Evolutionary conservation across 2,888 invertebrate genomes (phyloP).

Genomic region (Eilema griseolum): DNA sequence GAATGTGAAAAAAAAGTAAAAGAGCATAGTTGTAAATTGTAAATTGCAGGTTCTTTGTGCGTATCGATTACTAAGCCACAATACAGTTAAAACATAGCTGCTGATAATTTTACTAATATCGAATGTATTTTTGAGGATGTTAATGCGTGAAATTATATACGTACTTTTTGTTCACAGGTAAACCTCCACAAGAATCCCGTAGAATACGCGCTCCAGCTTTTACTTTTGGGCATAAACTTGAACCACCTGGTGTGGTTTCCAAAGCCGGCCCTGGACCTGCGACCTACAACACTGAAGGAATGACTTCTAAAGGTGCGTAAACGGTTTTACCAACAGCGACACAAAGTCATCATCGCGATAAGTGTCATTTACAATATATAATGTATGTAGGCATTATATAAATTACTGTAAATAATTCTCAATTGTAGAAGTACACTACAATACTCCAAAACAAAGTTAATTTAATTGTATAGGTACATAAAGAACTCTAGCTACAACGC

Average conservation of each 20-base stretch:
- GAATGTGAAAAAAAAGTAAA: no score
- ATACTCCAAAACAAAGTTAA: neutral
- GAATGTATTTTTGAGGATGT: neutral
- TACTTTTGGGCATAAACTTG: slow-evolving; percentile 91
- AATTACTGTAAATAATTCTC: neutral
- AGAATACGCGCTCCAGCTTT: slow-evolving; percentile 93
- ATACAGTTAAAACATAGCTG: neutral
- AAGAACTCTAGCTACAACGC: no score
- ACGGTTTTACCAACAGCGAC: neutral
- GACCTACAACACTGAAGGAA: slow-evolving; percentile 95
- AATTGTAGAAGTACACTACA: neutral
- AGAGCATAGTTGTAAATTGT: no score
- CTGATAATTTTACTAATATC: neutral
- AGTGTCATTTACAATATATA: neutral
- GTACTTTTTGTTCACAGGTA: slow-evolving; percentile 83
- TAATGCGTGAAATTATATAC: neutral
- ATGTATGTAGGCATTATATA: neutral
- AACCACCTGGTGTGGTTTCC: slow-evolving; percentile 79
- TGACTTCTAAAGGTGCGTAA: slow-evolving; percentile 92
- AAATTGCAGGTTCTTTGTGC: no score
- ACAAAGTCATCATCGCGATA: neutral
- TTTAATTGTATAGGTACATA: no score
- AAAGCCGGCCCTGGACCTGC: slow-evolving; percentile 95
- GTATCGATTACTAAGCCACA: no score
- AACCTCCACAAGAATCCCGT: slow-evolving; percentile 92